Evolutionary conservation across 2,888 invertebrate species (phyloP), one percentile per base, ranked within the genome.

Genomic region (Teleogryllus oceanicus): DNA sequence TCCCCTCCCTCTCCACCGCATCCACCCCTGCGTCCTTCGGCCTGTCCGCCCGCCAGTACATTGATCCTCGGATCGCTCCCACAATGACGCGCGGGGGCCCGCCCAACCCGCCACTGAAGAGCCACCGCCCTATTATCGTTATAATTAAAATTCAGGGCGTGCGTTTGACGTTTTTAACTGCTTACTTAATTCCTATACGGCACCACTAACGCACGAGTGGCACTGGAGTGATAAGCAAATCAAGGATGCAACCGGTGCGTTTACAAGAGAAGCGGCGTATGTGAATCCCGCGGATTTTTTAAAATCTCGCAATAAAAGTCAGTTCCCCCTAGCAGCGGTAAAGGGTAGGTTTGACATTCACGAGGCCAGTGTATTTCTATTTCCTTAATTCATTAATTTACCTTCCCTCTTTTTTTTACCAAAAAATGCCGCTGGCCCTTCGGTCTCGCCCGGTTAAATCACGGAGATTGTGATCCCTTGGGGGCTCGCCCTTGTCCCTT

Each of bases 401-500:
- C 62, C 62, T 62, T 13, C 62, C 12, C n/a, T n/a, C 16, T n/a
- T 62, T 62, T 62, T 37, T 5, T 5, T 1, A 37, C 3, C 5
- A 62, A 62, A 62, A 62, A 11, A 18, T n/a, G 62, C 62, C n/a
- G 16, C n/a, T n/a, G 5, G n/a, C 62, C 62, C n/a, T 62, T n/a
- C n/a, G n/a, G 62, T 11, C 62, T n/a, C 16, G 62, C 16, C 2
- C 62, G 62, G 62, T 13, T 62, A 62, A 62, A 62, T 62, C 62
- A 62, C 62, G 62, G 62, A 62, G n/a, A 62, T 62, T n/a, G n/a
- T n/a, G 62, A n/a, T 62, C 62, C 62, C 62, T n/a, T 62, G n/a
- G 16, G 62, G 13, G 62, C 62, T n/a, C 62, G 62, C n/a, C 62
- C 62, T 13, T 62, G n/a, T 13, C 62, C n/a, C 62, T n/a, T 62